Evolutionary conservation across 2,888 invertebrate species (phyloP).

Genomic region (Zhengitettix transpicula): DNA sequence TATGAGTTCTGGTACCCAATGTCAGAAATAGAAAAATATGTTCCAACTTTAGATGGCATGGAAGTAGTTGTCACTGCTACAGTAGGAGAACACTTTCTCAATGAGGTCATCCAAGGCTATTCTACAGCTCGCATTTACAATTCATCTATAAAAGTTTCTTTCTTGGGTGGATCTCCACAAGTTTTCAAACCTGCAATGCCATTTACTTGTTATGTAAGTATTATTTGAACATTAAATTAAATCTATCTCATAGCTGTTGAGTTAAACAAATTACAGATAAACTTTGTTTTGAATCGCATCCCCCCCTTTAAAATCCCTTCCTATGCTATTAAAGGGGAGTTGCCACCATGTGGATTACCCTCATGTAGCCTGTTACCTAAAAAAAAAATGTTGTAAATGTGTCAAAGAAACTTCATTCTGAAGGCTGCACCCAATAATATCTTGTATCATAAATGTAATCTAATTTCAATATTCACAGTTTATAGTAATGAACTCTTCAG

Average conservation of each 20-base stretch:
- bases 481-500: no score
- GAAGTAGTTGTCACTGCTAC: conserved; percentile 72
- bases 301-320: no score
- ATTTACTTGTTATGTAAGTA: conserved; percentile 62
- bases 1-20: conserved; percentile 78
- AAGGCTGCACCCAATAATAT: no score
- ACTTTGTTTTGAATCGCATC: no score
- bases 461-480: no score
- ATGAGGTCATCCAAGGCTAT: conserved; percentile 73
- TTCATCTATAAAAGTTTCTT: conserved; percentile 64
- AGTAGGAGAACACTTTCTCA: conserved; percentile 73
- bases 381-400: no score
- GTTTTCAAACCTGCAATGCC: conserved; percentile 93
- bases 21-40: conserved; percentile 50
- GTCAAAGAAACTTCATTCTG: no score
- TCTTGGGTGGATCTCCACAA: conserved; percentile 80
- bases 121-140: conserved; percentile 77
- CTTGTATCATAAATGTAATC: no score
- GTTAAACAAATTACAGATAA: no score
- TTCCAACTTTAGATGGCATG: conserved; percentile 53
- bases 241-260: not conserved
- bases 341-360: no score
- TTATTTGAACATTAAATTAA: not conserved
- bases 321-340: no score
- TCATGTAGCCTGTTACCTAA: no score